Evolutionary conservation across 2,888 invertebrate species (phyloP).

Genomic region (Lypha dubia): DNA sequence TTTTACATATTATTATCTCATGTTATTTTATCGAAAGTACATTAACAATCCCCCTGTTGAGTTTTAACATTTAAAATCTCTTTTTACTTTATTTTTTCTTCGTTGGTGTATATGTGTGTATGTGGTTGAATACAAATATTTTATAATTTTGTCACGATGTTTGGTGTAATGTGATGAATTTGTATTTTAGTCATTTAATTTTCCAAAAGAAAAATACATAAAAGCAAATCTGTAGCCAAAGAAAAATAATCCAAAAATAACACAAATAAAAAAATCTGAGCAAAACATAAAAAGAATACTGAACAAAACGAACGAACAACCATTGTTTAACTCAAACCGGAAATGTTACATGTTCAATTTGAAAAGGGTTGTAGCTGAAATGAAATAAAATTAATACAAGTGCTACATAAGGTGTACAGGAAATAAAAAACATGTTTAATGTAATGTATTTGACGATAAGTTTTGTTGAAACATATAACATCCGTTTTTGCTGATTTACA

Average conservation of each 20-base stretch:
- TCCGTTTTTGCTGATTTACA: conserved; percentile 45
- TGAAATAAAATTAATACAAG: conserved; percentile 18
- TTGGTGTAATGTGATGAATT: conserved; percentile 62
- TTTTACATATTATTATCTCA: background rate
- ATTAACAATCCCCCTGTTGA: conserved; percentile 1
- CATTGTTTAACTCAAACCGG: conserved; percentile 55
- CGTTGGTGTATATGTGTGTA: no score
- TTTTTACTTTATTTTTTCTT: no score
- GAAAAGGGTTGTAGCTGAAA: conserved; percentile 29
- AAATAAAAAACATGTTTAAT: conserved; percentile 61
- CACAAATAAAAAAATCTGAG: background rate
- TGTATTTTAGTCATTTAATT: conserved; percentile 58
- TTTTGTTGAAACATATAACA: conserved; percentile 40
- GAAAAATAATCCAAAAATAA: background rate
- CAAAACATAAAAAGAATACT: conserved; percentile 19
- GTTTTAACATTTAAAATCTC: background rate
- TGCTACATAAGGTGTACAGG: background rate
- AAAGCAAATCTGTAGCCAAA: no score
- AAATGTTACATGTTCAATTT: conserved; percentile 46
- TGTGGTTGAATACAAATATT: conserved; percentile 2
- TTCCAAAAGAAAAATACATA: background rate
- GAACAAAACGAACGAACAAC: conserved; percentile 50
- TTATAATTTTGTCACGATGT: conserved; percentile 65
- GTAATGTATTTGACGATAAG: conserved; percentile 52
- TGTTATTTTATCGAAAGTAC: background rate